Evolutionary conservation across 2,113 vertebrate species (phyloP).

Genomic region (Polypterus bichir): DNA sequence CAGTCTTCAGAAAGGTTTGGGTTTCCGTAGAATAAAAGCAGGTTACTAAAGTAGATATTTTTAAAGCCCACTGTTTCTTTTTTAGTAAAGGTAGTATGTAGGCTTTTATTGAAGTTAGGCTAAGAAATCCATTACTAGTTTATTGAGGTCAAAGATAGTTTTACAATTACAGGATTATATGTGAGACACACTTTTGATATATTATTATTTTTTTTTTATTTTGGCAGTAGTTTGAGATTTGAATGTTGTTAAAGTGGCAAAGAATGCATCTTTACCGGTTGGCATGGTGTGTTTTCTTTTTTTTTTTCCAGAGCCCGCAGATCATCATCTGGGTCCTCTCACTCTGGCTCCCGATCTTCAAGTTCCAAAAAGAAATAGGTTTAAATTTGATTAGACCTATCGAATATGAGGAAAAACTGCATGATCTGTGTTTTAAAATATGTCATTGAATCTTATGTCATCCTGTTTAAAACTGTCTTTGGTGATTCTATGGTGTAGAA

Average conservation of each 20-base stretch:
- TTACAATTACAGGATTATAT: neutral
- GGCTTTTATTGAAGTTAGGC: too few relatives aligned
- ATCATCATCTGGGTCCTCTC: constrained; percentile 87
- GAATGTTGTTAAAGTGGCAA: constrained; percentile 24
- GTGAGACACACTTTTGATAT: constrained; percentile 8
- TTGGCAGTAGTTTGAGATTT: constrained; percentile 16
- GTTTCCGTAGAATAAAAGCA: constrained; percentile 96
- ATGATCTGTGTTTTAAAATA: constrained; percentile 41
- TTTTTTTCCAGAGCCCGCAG: constrained; percentile 74
- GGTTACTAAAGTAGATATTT: constrained; percentile 25
- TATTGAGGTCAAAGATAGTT: too few relatives aligned
- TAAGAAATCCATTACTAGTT: too few relatives aligned
- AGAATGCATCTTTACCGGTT: constrained; percentile 33
- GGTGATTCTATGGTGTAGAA: constrained; percentile 10
- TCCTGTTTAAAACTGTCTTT: constrained; percentile 31
- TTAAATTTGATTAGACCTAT: constrained; percentile 28
- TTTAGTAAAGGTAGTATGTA: too few relatives aligned
- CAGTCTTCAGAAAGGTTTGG: constrained; percentile 99
- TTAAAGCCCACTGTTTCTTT: too few relatives aligned
- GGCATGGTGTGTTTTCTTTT: constrained; percentile 44
- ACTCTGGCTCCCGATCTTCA: constrained; percentile 78
- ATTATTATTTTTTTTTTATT: constrained; percentile 3
- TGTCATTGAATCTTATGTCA: constrained; percentile 22
- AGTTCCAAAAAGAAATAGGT: constrained; percentile 95
- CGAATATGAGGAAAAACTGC: constrained; percentile 35